A percentile compares a stretch with the other conserved stretches of the same genome.
Conservation (phyloP, 2,797 vertebrate genomes). For the Poeciliopsis infans region DNA sequence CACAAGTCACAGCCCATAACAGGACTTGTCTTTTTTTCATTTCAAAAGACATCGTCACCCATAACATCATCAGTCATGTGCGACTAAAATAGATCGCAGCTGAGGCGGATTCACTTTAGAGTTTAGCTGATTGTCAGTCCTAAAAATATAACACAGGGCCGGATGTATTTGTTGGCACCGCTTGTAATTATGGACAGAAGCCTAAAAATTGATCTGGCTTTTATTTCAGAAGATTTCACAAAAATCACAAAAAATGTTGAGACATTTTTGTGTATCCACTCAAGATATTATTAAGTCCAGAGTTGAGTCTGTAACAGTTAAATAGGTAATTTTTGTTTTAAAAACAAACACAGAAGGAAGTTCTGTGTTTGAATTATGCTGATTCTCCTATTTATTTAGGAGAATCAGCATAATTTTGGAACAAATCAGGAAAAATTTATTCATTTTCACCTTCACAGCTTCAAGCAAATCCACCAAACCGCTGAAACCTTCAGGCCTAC, state of each 20-base stretch:
- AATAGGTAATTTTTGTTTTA: neutral
- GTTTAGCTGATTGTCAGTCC: conserved; percentile 6
- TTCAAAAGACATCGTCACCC: conserved; percentile 16
- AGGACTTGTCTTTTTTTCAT: conserved; percentile 35
- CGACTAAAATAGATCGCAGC: conserved; percentile 25
- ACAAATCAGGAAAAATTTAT: conserved; percentile 30
- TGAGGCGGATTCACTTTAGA: conserved; percentile 7
- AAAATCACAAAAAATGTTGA: neutral
- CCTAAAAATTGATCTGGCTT: neutral
- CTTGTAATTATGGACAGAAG: neutral
- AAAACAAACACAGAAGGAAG: conserved; percentile 3
- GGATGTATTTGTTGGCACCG: neutral
- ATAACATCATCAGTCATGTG: conserved; percentile 18
- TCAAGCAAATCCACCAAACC: conserved; percentile 31
- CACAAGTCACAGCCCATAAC: conserved; percentile 42
- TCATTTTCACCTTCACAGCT: conserved; percentile 8
- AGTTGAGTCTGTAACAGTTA: neutral
- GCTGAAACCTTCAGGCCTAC: conserved; percentile 19
- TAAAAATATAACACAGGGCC: conserved; percentile 5
- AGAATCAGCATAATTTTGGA: conserved; percentile 10
- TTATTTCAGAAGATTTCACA: neutral
- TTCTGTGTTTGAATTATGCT: too few species aligned
- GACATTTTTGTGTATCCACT: neutral
- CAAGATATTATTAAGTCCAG: neutral
- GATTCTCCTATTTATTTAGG: too few species aligned